Base-by-base conservation (phyloP, 1,140 invertebrate species). In the Achroia grisella region DNA sequence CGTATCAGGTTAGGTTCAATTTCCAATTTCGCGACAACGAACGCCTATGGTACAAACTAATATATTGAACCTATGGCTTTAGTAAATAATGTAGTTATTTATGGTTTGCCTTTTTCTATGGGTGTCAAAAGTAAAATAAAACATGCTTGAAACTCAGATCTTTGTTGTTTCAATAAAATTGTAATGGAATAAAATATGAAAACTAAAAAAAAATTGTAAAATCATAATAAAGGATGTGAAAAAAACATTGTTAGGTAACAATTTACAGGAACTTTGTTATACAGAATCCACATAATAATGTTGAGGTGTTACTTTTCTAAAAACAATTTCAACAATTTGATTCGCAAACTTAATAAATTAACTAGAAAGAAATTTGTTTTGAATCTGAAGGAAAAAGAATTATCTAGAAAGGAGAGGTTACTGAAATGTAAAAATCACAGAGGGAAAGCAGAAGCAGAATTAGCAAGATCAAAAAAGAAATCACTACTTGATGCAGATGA, bases 391-490 rank as follows among this genome's bases (percentile, higher is more conserved):
- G 31, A 43, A 33, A 52, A 43, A 31, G 33, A 54, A 42, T 35
- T 63, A n/a, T 30, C 29, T 23, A 32, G 47, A 39, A 47, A 51
- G 17, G 44, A 56, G 29, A 48, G 29, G 11, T 8, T 17, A 9
- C 32, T 60, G 8, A 9, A 60, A n/a, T 5, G 35, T 39, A 51
- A 59, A 15, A 10, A 52, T 9, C 10, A 8, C n/a, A 39, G 40
- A 44, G 36, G 45, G 1, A 43, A 52, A 29, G 42, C 47, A 23
- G 48, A 44, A 4, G 27, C n/a, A 2, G 45, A 50, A 36, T 28
- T 60, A 33, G 28, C 34, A n/a, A 10, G 17, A 23, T 41, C 53
- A 5, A 43, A 41, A 12, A 49, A 56, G 27, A 50, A 47, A 49
- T 34, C 53, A n/a, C 11, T 48, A n/a, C 17, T 47, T 10, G 30